Base-by-base conservation (phyloP, 53 echinoderm and acorn worm species). In the Crossaster papposus region DNA sequence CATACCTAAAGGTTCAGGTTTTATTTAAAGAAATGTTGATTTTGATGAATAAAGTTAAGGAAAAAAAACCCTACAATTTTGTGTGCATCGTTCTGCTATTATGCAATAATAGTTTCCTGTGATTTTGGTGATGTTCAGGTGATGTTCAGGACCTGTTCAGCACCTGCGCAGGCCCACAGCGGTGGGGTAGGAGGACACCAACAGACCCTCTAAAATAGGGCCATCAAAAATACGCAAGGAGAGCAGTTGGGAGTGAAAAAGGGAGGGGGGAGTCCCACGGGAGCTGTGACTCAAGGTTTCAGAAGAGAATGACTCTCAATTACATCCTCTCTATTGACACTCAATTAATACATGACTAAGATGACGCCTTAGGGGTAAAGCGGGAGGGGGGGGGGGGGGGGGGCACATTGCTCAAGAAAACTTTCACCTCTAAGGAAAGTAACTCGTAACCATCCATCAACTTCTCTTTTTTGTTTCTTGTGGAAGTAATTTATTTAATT, bases 331-430 rank as follows among this genome's bases (percentile, higher is more conserved):
- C 63, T 38, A 22, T 36, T 75, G 76, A 75, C 87, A 87, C 76
- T 87, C 62, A 58, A 87, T 87, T 87, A 87, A 75, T 87, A 30
- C 28, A 58, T 87, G 87, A 87, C 87, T 87, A 75, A 87, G 75
- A 77, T 64, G 82, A 36, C 17, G 58, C 82, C 1, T 26, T n/a
- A 37, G 38, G 38, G 5, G 51, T 51, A n/a, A 26, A 29, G 70
- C 4, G 58, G 32, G 84, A 2, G 52, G 17, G 84, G 58, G 33
- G 71, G 26, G 63, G 24, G 62, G 76, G 30, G 37, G 18, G 58
- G 76, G 54, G 14, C 12, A 52, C 14, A 72, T 54, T 36, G 53
- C 68, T 68, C 24, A n/a, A 68, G 68, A 68, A 26, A 68, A 64
- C 23, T n/a, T 33, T 35, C 79, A 71, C 2, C 58, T 58, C 58